A percentile compares a stretch with the other conserved stretches of the same genome.
phyloP scores from a whole-genome alignment of 2,797 vertebrate species.

The Antennarius maculatus region DNA sequence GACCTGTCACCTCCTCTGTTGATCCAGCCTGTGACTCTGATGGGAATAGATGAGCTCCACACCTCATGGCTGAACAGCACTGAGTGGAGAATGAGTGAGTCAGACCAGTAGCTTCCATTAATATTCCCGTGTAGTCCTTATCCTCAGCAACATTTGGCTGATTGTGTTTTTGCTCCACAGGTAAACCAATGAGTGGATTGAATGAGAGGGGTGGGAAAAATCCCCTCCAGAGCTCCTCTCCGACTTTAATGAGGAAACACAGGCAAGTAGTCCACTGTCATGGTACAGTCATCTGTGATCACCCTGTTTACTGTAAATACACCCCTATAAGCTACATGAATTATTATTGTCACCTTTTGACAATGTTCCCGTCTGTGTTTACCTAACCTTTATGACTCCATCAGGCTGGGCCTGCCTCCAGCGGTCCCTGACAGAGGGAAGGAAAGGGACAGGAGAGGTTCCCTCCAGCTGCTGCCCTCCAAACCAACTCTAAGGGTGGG shows the following conservation, averaged over 20 bases:
- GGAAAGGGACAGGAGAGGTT: conserved; percentile 70
- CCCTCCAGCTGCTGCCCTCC: conserved; percentile 76
- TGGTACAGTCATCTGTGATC: neutral
- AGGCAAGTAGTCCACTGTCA: conserved; percentile 59
- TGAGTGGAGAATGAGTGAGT: conserved; percentile 82
- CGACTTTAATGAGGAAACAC: conserved; percentile 75
- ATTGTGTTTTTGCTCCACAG: conserved; percentile 49
- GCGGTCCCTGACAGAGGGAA: conserved; percentile 65
- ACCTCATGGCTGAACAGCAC: conserved; percentile 73
- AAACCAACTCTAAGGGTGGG: conserved; percentile 58
- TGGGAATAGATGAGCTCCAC: conserved; percentile 85
- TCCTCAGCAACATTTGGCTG: neutral
- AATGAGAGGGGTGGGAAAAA: conserved; percentile 63
- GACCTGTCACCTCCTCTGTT: conserved; percentile 22
- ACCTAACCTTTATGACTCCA: conserved; percentile 34
- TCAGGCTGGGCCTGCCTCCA: conserved; percentile 49
- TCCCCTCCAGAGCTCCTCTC: conserved; percentile 68
- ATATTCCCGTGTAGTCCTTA: neutral
- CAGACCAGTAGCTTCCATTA: neutral
- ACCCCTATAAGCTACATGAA: neutral
- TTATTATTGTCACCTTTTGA: neutral
- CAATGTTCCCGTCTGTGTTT: neutral
- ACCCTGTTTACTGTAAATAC: neutral
- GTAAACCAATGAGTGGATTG: conserved; percentile 70
- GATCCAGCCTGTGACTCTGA: conserved; percentile 67